Percentiles rank a stretch among this genome's conserved stretches.
These are phyloP conservation scores for Phaetusa simplex DNA, from an alignment of 2,113 vertebrate genomes.

Conservation along the genomic window DNA sequence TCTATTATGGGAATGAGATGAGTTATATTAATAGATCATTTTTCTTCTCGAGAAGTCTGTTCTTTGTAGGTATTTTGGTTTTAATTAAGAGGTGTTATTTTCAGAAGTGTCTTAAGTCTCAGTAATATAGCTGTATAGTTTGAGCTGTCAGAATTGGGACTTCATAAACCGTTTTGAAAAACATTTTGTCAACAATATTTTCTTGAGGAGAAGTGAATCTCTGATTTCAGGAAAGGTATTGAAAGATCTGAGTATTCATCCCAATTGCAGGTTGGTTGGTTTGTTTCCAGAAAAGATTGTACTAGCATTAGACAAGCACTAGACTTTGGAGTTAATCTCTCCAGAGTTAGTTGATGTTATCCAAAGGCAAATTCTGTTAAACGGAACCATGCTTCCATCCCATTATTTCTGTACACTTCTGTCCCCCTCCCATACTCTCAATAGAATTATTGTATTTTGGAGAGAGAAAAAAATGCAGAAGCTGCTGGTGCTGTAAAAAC, in stretches of 20 bases:
- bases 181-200: neutral
- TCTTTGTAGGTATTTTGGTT: neutral
- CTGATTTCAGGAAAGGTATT: neutral
- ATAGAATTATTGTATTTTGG: neutral
- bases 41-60: neutral
- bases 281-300: neutral
- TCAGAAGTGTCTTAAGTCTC: neutral
- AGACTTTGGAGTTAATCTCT: neutral
- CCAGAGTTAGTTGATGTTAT: neutral
- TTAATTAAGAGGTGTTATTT: neutral
- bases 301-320: neutral
- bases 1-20: neutral
- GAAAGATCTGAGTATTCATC: neutral
- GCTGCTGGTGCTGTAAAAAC: neutral
- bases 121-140: neutral
- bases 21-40: neutral
- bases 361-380: neutral
- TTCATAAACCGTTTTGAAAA: neutral
- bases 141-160: neutral
- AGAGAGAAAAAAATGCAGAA: neutral
- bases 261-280: neutral
- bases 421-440: neutral
- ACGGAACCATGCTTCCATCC: neutral
- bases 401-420: accelerated
- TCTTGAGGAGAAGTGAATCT: neutral